Evolutionary conservation across 2,888 invertebrate genomes (phyloP), one percentile per base, ranked within the genome.

Genomic region (Drosophila antonietae): DNA sequence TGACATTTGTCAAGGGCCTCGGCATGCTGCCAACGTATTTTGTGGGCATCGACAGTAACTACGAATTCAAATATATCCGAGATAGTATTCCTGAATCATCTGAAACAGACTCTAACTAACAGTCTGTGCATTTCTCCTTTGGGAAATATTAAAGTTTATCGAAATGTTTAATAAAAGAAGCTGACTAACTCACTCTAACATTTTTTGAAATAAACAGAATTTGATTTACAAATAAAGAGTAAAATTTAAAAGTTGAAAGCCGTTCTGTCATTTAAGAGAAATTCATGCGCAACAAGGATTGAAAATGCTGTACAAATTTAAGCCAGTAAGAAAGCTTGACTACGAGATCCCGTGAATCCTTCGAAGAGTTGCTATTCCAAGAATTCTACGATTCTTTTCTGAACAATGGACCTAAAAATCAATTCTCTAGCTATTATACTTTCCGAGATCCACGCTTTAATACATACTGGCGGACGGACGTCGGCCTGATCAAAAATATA

Each of bases 1-100:
- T 94, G 80, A 96, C 95, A 0, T 94, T 93, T 78, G 96, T 97
- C 0, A 97, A 96, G 92, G 96, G 97, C 0, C 93, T 93, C 44
- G 92, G 92, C 12, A 93, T 94, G 73, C 94, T 96, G 12, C 95
- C 95, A 65, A 97, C 97, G 0, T 97, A 95, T 91, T 96, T 95
- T 85, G 95, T 96, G 3, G 94, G 94, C 3, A 92, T 96, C 12
- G 95, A 95, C 85, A 94, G 95, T n/a, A 91, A 94, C 59, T 94
- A 93, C 62, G 93, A 94, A 8, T 86, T 81, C 5, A 52, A 10
- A 23, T 69, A 28, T 49, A 44, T 1, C 14, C 18, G 12, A 0
- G 6, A 6, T 0, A 44, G 2, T n/a, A 3, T 0, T n/a, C 1
- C 8, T 4, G 2, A 47, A 47, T 0, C 5, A 28, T 5, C 15